Percentiles rank a stretch among this genome's conserved stretches.
These are phyloP conservation scores for Nineta flava DNA, from an alignment of 2,888 invertebrate genomes.

Conservation along the genomic window DNA sequence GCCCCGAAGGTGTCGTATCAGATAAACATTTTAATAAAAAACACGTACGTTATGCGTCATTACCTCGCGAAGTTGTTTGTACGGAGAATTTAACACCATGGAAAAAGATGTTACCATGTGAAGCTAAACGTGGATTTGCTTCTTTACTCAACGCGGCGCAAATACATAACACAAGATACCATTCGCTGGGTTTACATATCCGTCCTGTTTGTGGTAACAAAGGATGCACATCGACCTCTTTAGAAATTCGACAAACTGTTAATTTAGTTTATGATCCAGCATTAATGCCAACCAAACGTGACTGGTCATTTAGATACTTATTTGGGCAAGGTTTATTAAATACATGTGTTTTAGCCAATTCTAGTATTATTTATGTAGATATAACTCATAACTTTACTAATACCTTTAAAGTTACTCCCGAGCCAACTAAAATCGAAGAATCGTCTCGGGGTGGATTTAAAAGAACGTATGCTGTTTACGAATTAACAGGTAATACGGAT, in stretches of 20 bases:
- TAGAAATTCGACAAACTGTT: constrained; percentile 74
- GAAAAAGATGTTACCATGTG: constrained; percentile 93
- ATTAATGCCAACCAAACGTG: constrained; percentile 41
- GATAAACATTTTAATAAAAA: constrained; percentile 32
- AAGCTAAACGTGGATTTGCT: constrained; percentile 73
- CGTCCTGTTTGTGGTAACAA: constrained; percentile 53
- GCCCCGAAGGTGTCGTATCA: constrained; percentile 49
- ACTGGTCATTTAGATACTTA: constrained; percentile 75
- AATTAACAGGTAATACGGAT: constrained; percentile 31
- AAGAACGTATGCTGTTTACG: constrained; percentile 53
- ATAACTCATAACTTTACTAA: constrained; percentile 44
- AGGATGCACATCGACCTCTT: constrained; percentile 33
- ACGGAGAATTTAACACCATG: constrained; percentile 98
- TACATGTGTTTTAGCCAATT: constrained; percentile 63
- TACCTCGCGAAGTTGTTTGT: constrained; percentile 93
- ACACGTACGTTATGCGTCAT: constrained; percentile 63
- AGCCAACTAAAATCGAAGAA: constrained; percentile 37
- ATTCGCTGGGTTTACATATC: constrained; percentile 76
- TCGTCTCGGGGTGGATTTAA: constrained; percentile 55
- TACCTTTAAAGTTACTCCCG: constrained; percentile 45
- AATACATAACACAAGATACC: constrained; percentile 85
- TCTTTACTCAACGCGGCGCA: constrained; percentile 78
- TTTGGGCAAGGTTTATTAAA: constrained; percentile 76
- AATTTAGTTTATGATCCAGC: constrained; percentile 74
- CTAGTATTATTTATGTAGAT: constrained; percentile 71